phyloP scores from a whole-genome alignment of 2,888 invertebrate genomes.

The Willowsia nigromaculata region DNA sequence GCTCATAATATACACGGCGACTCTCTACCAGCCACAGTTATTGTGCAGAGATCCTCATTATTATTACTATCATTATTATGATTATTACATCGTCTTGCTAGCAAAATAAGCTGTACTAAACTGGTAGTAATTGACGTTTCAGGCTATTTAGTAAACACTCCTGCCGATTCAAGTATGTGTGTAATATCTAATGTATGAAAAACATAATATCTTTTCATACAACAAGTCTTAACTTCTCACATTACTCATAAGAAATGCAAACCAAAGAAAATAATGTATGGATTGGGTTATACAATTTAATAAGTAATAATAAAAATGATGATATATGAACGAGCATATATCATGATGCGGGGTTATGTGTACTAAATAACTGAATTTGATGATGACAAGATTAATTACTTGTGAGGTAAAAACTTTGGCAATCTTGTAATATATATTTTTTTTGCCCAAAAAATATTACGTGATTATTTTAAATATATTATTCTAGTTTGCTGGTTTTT shows the following conservation, averaged over 20 bases:
- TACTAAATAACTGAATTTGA: constrained; percentile 50
- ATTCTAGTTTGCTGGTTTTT: background rate
- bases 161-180: constrained; percentile 22
- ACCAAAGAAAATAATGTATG: no score
- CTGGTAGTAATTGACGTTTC: constrained; percentile 67
- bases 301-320: background rate
- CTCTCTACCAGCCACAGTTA: constrained; percentile 39
- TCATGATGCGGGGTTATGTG: background rate
- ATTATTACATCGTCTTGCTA: constrained; percentile 57
- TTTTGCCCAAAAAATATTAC: constrained; percentile 11
- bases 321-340: background rate
- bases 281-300: background rate
- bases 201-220: background rate
- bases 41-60: constrained; percentile 65
- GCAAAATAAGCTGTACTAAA: constrained; percentile 55
- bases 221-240: constrained; percentile 24
- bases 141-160: constrained; percentile 58
- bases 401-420: constrained; percentile 2
- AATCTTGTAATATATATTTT: background rate
- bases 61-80: constrained; percentile 64
- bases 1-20: background rate
- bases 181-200: constrained; percentile 1
- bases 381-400: constrained; percentile 72
- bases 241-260: background rate
- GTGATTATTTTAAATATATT: constrained; percentile 34